Base-by-base conservation (phyloP, 2,888 invertebrate species). In the Sussaba pulchella region DNA sequence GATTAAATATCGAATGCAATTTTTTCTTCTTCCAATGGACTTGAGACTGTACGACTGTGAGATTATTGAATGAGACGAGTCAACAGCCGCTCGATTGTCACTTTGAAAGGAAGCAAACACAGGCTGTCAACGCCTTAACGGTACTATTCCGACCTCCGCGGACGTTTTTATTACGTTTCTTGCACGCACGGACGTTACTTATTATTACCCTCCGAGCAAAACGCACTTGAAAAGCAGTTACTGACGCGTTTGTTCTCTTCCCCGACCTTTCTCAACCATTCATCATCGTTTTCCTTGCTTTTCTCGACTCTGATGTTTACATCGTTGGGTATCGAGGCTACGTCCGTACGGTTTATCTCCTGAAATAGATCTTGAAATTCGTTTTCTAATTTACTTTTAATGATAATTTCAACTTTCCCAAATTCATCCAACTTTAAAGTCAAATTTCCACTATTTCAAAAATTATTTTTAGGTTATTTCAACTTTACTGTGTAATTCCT, bases 41-140 rank as follows among this genome's bases (percentile, higher is more conserved):
- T n/a, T n/a, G n/a, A n/a, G n/a, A n/a, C n/a, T n/a, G n/a, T n/a
- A 21, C 10, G 47, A 21, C 54, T n/a, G 6, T 1, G 24, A 31
- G 57, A 31, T 8, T 31, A 24, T 43, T 43, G 63, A 43, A 63
- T 8, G 43, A 24, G 43, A 24, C 24, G 12, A 50, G 50, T 6
- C 26, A 41, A 41, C 24, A 14, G 45, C 10, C 17, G 17, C 5
- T 66, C 31, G 66, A 47, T 63, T 63, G 39, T 31, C 36, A 19
- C 19, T 19, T 39, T 10, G 66, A 66, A 21, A 39, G 21, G 50
- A 66, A 50, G 66, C 66, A 66, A 50, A 50, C 66, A 21, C 39
- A 36, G n/a, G 36, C 21, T 50, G 50, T 66, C 66, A 36, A 50
- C 50, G 50, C 36, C 50, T 66, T 54, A 26, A 66, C 66, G 66